A percentile compares a stretch with the other conserved stretches of the same genome.
Evolutionary conservation across 2,888 invertebrate genomes (phyloP).

Genomic region (Strigamia transsilvanica): DNA sequence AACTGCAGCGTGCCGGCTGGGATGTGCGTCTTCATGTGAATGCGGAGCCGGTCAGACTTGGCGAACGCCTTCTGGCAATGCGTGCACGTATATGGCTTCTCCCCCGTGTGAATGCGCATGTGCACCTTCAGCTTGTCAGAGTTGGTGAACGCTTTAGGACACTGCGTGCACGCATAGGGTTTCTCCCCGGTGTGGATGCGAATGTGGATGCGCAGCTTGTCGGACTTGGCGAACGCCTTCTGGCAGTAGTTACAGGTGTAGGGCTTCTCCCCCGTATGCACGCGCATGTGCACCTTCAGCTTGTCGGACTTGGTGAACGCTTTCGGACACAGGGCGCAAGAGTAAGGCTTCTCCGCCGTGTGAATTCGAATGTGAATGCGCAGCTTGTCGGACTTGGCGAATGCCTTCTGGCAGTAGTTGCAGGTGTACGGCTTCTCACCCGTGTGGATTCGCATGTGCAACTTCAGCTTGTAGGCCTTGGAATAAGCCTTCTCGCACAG

Average conservation of each 20-base stretch:
- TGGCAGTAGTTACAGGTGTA: slow-evolving; percentile 61
- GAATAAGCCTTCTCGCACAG: slow-evolving; percentile 54
- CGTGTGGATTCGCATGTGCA: slow-evolving; percentile 54
- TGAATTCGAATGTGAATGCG: slow-evolving; percentile 59
- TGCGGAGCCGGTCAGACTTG: slow-evolving; percentile 44
- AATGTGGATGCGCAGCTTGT: slow-evolving; percentile 52
- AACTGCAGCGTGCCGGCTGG: slow-evolving; percentile 36
- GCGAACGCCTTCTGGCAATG: slow-evolving; percentile 44
- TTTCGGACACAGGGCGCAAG: slow-evolving; percentile 59
- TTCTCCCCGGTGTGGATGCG: slow-evolving; percentile 48
- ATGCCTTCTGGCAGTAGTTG: slow-evolving; percentile 55
- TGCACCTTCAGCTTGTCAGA: slow-evolving; percentile 44
- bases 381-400: slow-evolving; percentile 55
- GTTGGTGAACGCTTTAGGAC: slow-evolving; percentile 44
- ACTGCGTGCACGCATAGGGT: slow-evolving; percentile 44
- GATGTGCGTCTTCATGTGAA: slow-evolving; percentile 44
- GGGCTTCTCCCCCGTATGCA: slow-evolving; percentile 60
- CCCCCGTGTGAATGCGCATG: slow-evolving; percentile 44
- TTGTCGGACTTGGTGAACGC: slow-evolving; percentile 61
- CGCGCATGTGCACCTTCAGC: slow-evolving; percentile 60
- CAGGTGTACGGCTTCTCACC: slow-evolving; percentile 54
- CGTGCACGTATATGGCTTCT: slow-evolving; percentile 42
- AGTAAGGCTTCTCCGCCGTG: slow-evolving; percentile 61
- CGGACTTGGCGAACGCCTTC: slow-evolving; percentile 56
- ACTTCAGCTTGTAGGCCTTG: slow-evolving; percentile 55